These are phyloP conservation scores for Muschampia plurimacula DNA, from an alignment of 2,888 invertebrate species.

Conservation along the genomic window DNA sequence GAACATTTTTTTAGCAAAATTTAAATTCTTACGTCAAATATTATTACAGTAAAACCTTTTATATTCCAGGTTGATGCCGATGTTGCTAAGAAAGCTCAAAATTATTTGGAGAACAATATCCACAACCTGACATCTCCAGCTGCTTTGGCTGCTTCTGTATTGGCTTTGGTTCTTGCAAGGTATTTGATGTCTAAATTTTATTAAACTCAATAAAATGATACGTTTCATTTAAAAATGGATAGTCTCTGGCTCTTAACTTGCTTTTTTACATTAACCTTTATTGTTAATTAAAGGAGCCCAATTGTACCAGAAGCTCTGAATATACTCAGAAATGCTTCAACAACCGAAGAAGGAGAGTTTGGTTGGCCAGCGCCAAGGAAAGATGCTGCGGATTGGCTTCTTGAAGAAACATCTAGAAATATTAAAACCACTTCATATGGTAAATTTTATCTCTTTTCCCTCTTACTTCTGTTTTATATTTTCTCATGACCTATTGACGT, in stretches of 20 bases:
- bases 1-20: too few relatives aligned
- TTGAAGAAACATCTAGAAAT: conserved; percentile 85
- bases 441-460: conserved; percentile 44
- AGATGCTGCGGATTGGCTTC: conserved; percentile 87
- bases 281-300: conserved; percentile 67
- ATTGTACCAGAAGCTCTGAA: conserved; percentile 85
- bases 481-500: too few relatives aligned
- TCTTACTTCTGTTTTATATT: neutral
- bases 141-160: conserved; percentile 85
- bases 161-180: conserved; percentile 85
- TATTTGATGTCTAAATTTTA: conserved; percentile 44
- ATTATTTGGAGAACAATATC: conserved; percentile 85
- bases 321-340: conserved; percentile 86
- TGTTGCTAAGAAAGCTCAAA: conserved; percentile 82
- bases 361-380: conserved; percentile 87
- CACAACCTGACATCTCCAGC: conserved; percentile 85
- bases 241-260: neutral
- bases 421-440: conserved; percentile 85
- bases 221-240: too few relatives aligned
- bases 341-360: conserved; percentile 89
- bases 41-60: neutral
- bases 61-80: conserved; percentile 76
- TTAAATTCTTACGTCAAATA: too few relatives aligned
- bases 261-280: neutral
- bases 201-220: too few relatives aligned